Evolutionary conservation across 2,888 invertebrate genomes (phyloP), one percentile per base, ranked within the genome.

Genomic region (Argyresthia goedartella): DNA sequence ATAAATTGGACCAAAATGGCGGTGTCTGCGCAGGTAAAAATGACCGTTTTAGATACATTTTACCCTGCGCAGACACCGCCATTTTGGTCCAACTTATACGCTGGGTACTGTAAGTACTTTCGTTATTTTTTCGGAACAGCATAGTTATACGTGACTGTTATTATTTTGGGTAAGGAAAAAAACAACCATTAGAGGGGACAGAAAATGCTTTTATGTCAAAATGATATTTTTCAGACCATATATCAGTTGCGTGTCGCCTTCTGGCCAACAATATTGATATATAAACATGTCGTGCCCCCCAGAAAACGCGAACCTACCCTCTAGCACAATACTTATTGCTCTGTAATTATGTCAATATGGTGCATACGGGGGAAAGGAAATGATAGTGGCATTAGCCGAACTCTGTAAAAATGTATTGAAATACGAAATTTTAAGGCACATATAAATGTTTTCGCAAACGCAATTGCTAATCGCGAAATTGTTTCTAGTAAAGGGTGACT

Each of bases 241-340:
- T 60, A 55, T 53, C 59, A 58, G 57, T 65, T 57, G 67, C 69
- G 68, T 69, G 68, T 63, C 65, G 65, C 58, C 60, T 57, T 51
- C 53, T 63, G 59, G 61, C 61, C 61, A 58, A 60, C 66, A 66
- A 65, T 69, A 71, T 69, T 70, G 67, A 72, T 73, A 73, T 56
- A 67, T 62, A 68, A 66, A 52, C 52, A 52, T 44, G 35, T 52
- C 52, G 41, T 48, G 9, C 45, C 62, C 61, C 59, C 57, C 54
- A 55, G 52, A 52, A 59, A 49, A 16, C 49, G 35, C 58, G 63
- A 66, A 69, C 64, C 61, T 65, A 53, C 55, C 55, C 16, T 50
- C 50, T 50, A 43, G 52, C 56, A 60, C 66, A n/a, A 71, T 63
- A 62, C 63, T 52, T 58, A 57, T 58, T 33, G 52, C 67, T 36